Base-by-base conservation (phyloP, 2,888 invertebrate genomes). In the Pandemis cinnamomeana region DNA sequence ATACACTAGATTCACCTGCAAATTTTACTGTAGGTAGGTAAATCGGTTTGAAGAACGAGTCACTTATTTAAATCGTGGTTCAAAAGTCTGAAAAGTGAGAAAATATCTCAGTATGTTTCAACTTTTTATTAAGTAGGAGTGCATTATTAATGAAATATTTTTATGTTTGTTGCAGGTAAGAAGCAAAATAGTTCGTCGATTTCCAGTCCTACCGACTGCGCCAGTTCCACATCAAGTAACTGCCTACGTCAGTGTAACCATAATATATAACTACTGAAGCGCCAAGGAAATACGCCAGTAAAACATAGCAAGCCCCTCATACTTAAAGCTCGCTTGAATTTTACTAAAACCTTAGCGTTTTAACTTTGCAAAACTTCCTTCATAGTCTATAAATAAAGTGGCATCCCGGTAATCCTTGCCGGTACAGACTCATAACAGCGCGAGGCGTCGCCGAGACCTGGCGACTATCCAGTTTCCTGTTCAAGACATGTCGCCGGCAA, bases 351-450 rank as follows among this genome's bases (percentile, higher is more conserved):
- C 58, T 27, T n/a, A 51, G 51, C 6, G 51, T 51, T 58, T 58
- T 27, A 27, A 58, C 27, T 58, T 58, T 58, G 10, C 27, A 58
- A 58, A 58, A 71, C 60, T 71, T 67, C 20, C 44, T 46, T 70
- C 60, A 61, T 62, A 53, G 70, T 71, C 61, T 66, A 71, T 67
- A 71, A 74, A 74, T 74, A 74, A 71, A 67, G 61, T 61, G 11
- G 70, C 61, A 48, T 58, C 68, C 69, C 60, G 71, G 70, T 71
- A 74, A 74, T 74, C 74, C 53, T 61, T 62, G 55, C 41, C 61
- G 66, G 74, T 74, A 74, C 74, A 70, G 58, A 53, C 71, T 72
- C 71, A 74, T 74, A 74, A 74, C 71, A 74, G 51, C 73, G 60
- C 73, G 53, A 58, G 58, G 67, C 60, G 64, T 42, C 67, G 66